phyloP scores from a whole-genome alignment of 2,888 invertebrate species.

The Trachelus stipa region DNA sequence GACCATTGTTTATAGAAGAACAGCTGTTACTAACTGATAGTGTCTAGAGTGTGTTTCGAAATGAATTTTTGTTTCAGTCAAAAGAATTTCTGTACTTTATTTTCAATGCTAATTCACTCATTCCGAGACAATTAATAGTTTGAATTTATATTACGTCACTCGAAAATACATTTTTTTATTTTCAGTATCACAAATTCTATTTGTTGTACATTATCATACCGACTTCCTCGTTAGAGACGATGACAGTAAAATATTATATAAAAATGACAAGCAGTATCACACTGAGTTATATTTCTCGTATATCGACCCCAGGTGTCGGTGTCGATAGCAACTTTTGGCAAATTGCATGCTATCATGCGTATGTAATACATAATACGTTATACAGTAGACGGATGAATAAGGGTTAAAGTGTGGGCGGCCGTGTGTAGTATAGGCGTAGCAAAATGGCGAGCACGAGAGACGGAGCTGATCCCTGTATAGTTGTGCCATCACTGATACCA shows the following conservation, averaged over 20 bases:
- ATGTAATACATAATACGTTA: background rate
- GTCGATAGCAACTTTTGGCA: background rate
- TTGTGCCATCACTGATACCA: background rate
- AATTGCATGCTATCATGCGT: background rate
- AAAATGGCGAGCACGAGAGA: background rate
- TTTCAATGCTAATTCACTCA: background rate
- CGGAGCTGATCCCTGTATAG: background rate
- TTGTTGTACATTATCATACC: background rate
- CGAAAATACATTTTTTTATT: background rate
- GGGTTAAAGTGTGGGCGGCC: background rate
- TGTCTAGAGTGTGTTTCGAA: background rate
- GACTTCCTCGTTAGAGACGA: background rate
- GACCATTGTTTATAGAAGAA: background rate
- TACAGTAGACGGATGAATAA: background rate
- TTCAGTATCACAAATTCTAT: background rate
- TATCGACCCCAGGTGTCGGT: background rate
- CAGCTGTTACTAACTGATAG: background rate
- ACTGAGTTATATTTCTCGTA: background rate
- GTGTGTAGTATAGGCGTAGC: background rate
- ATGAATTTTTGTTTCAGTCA: background rate
- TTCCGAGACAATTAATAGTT: too few relatives aligned
- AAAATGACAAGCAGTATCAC: background rate
- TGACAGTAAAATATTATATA: background rate
- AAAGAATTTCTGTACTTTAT: background rate
- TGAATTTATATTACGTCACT: too few relatives aligned